phyloP scores from a whole-genome alignment of 2,888 invertebrate genomes.

The Dryobota labecula region DNA sequence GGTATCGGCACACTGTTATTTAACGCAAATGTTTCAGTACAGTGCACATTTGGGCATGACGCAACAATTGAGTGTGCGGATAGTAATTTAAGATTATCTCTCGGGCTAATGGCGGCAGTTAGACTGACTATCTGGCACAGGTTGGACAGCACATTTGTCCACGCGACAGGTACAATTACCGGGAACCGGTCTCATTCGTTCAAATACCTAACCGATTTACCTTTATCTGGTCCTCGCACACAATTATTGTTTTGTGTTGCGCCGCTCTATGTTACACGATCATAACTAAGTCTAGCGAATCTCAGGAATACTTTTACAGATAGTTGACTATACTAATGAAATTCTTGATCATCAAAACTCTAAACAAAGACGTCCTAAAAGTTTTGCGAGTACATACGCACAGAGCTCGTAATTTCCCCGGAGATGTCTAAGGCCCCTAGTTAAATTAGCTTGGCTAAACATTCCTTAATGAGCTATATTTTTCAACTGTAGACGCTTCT shows the following conservation, averaged over 20 bases:
- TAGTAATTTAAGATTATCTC: constrained; percentile 83
- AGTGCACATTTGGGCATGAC: constrained; percentile 55
- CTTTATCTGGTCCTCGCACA: constrained; percentile 66
- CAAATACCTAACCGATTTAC: constrained; percentile 80
- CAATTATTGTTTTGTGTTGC: constrained; percentile 70
- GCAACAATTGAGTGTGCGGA: constrained; percentile 72
- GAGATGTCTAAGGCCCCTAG: constrained; percentile 81
- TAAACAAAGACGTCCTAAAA: constrained; percentile 77
- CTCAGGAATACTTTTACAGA: constrained; percentile 46
- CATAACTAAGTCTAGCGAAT: constrained; percentile 21
- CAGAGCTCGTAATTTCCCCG: constrained; percentile 85
- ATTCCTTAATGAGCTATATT: constrained; percentile 85
- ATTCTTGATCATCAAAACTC: constrained; percentile 71
- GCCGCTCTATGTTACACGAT: not conserved
- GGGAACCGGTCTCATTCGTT: constrained; percentile 81
- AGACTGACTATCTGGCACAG: constrained; percentile 84
- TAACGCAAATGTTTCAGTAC: constrained; percentile 47
- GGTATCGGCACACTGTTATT: constrained; percentile 41
- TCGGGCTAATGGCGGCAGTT: constrained; percentile 83
- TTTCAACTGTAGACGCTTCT: constrained; percentile 80
- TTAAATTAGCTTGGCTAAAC: constrained; percentile 87
- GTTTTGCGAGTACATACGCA: constrained; percentile 80
- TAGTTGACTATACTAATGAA: constrained; percentile 68
- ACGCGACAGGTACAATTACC: constrained; percentile 87
- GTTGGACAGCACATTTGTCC: constrained; percentile 85